A percentile compares a stretch with the other conserved stretches of the same genome.
Evolutionary conservation across 2,113 vertebrate genomes (phyloP).

Genomic region (Thamnophis sirtalis): DNA sequence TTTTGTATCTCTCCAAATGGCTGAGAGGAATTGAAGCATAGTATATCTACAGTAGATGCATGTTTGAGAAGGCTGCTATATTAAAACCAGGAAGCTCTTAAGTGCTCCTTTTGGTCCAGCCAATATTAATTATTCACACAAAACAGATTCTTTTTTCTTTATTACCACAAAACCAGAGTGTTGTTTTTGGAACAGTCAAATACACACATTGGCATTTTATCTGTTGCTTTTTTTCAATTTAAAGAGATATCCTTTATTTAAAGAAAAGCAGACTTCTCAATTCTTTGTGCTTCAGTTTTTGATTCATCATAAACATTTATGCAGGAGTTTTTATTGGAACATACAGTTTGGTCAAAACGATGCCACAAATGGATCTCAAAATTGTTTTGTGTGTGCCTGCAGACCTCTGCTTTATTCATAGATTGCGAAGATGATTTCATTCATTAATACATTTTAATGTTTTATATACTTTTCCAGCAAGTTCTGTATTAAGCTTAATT

Average conservation of each 20-base stretch:
- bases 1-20: not conserved
- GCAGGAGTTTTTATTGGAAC: not conserved
- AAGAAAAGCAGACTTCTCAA: not conserved
- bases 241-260: not conserved
- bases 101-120: not conserved
- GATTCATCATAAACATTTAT: not conserved
- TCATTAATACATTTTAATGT: not conserved
- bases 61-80: not conserved
- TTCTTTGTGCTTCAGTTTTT: not conserved
- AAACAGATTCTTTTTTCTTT: not conserved
- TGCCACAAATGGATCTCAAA: not conserved
- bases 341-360: not conserved
- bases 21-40: not conserved
- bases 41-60: not conserved
- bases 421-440: not conserved
- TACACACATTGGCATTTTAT: not conserved
- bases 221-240: not conserved
- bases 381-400: not conserved
- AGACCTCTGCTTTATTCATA: not conserved
- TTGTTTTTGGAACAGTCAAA: rapidly evolving
- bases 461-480: not conserved
- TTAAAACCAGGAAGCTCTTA: not conserved
- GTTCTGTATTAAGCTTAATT: not conserved
- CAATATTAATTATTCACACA: not conserved
- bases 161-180: not conserved